Conservation (phyloP, 2,113 vertebrate genomes). For the Notiomystis cincta region DNA sequence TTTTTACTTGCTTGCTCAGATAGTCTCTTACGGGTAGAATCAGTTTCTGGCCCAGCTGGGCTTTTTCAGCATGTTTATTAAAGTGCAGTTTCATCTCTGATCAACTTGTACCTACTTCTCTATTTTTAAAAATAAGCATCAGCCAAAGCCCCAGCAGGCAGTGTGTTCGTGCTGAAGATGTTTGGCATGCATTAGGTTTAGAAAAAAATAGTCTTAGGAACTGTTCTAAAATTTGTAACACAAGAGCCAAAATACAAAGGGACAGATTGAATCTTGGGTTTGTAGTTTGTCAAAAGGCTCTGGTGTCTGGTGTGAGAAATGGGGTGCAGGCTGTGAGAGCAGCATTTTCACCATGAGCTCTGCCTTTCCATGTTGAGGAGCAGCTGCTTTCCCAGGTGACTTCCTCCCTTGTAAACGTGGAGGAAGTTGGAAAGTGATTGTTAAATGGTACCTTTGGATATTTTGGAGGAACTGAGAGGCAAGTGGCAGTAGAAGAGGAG, state of each 20-base stretch:
- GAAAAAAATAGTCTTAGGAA: background rate
- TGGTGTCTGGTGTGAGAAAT: background rate
- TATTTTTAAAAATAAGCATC: slow-evolving; percentile 37
- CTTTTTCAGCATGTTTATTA: background rate
- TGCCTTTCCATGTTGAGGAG: fast-evolving
- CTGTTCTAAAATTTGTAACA: background rate
- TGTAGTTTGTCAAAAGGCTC: background rate
- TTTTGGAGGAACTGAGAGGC: background rate
- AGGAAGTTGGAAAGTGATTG: background rate
- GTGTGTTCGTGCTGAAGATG: background rate
- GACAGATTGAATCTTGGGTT: background rate
- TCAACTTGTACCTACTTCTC: slow-evolving; percentile 11
- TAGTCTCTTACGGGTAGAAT: background rate
- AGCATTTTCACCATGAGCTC: fast-evolving
- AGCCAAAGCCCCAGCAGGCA: background rate
- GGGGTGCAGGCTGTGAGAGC: background rate
- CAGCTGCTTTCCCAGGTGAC: background rate
- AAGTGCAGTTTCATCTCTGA: background rate
- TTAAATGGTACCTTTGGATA: background rate
- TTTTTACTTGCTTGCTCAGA: background rate
- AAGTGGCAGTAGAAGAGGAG: background rate
- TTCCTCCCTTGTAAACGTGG: background rate
- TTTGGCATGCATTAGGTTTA: background rate
- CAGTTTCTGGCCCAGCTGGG: background rate
- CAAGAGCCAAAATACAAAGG: background rate